Evolutionary conservation across 2,888 invertebrate genomes (phyloP), one percentile per base, ranked within the genome.

Genomic region (Campopleginae sp.): DNA sequence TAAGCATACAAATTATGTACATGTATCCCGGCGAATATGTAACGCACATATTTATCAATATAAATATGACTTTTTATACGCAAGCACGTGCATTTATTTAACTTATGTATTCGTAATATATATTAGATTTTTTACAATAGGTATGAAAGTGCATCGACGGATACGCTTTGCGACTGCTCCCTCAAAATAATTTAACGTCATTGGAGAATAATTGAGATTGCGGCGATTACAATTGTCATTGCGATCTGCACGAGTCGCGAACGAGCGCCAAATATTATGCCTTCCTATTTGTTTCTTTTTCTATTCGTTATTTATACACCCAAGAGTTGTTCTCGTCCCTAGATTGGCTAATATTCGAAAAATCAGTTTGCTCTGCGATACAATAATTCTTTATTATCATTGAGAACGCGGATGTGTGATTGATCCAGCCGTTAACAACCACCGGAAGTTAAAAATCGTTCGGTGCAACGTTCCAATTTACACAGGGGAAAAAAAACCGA

Each of bases 1-100:
- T 61, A 63, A n/a, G 76, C 71, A 80, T 85, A 82, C 44, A 79
- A 82, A 85, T 85, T 82, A 85, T 85, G 58, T 82, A 85, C 85
- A 85, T 80, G 12, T 72, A 80, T 85, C 76, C 80, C 80, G 70
- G 66, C 71, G 58, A 63, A 70, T 48, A 46, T 48, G 48, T 46
- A 58, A 63, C 44, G 68, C 44, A 44, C 31, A 68, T 54, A 51
- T 63, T 23, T 63, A 38, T 61, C 14, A 44, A 70, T 44, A 54
- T 27, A 38, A 51, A 38, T 48, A 54, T 51, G 27, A 19, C 17
- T 71, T 33, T 19, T 1, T 7, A n/a, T n/a, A 61, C 33, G 63
- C 58, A 58, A 58, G 58, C 27, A 58, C 58, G 58, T 27, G 58
- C 27, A 58, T 58, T 10, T 14, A 58, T 58, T 65, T 38, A 10